phyloP scores from a whole-genome alignment of 2,797 vertebrate species.

The Pangasius krempfi region DNA sequence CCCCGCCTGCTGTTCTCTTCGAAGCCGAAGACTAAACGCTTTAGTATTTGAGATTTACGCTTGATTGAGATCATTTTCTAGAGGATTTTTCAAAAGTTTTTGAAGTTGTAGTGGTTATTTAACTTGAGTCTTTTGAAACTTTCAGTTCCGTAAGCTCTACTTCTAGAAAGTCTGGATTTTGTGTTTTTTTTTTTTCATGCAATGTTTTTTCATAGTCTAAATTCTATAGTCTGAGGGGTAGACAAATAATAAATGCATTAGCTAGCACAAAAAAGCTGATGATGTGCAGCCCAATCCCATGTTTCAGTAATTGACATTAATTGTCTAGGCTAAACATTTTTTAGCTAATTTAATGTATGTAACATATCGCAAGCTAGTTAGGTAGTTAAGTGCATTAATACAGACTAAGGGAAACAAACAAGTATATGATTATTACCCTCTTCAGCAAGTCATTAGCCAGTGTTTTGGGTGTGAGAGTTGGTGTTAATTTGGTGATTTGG shows the following conservation, averaged over 20 bases:
- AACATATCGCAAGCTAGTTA: not conserved
- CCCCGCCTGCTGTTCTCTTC: conserved; percentile 12
- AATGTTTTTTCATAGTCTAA: not conserved
- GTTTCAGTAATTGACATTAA: not conserved
- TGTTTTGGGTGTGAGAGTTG: not conserved
- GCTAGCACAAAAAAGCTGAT: not conserved
- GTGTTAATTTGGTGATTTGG: not conserved
- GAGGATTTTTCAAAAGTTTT: not conserved
- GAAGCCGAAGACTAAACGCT: not conserved
- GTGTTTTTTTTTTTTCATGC: not conserved
- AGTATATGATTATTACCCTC: not conserved
- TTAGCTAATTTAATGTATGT: not conserved
- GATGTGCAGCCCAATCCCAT: not conserved
- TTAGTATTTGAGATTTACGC: not conserved
- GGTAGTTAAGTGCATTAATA: not conserved
- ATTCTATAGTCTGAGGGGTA: not conserved
- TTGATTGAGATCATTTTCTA: not conserved
- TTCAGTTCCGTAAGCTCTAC: too few species aligned
- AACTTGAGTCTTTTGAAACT: not conserved
- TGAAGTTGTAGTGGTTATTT: not conserved
- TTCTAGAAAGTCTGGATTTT: not conserved
- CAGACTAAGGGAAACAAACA: not conserved
- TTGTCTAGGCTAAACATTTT: too few species aligned
- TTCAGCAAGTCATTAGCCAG: not conserved
- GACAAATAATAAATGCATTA: not conserved